Conservation (phyloP, 2,797 vertebrate species). For the Darevskia nairensis region DNA sequence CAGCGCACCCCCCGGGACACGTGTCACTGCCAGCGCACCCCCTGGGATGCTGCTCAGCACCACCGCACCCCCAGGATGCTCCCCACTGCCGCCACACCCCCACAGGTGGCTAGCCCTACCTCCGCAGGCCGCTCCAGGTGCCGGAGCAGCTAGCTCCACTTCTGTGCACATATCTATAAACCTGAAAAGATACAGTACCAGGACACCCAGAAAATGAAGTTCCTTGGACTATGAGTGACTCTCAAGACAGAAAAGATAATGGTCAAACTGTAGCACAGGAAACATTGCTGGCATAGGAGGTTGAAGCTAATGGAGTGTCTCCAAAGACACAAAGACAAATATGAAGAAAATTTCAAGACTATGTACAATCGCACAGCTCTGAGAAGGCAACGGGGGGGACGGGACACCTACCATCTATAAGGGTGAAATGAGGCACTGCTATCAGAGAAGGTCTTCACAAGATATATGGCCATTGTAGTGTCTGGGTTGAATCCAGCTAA, state of each 20-base stretch:
- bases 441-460: neutral
- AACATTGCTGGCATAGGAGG: neutral
- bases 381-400: neutral
- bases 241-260: neutral
- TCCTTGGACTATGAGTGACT: neutral
- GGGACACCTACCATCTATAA: neutral
- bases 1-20: too few relatives aligned
- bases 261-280: neutral
- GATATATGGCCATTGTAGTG: neutral
- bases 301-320: neutral
- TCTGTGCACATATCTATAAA: too few relatives aligned
- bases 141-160: too few relatives aligned
- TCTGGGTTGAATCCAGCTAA: too few relatives aligned
- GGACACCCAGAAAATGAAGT: constrained; percentile 3
- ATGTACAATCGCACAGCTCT: neutral
- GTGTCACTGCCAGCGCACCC: too few relatives aligned
- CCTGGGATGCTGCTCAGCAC: too few relatives aligned
- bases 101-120: too few relatives aligned
- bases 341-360: too few relatives aligned
- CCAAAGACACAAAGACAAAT: neutral
- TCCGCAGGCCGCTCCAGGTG: too few relatives aligned
- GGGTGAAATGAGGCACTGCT: neutral
- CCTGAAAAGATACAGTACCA: neutral
- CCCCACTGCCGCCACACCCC: too few relatives aligned
- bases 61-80: too few relatives aligned